Evolutionary conservation across 2,888 invertebrate species (phyloP).

Genomic region (Odontomyia ornata): DNA sequence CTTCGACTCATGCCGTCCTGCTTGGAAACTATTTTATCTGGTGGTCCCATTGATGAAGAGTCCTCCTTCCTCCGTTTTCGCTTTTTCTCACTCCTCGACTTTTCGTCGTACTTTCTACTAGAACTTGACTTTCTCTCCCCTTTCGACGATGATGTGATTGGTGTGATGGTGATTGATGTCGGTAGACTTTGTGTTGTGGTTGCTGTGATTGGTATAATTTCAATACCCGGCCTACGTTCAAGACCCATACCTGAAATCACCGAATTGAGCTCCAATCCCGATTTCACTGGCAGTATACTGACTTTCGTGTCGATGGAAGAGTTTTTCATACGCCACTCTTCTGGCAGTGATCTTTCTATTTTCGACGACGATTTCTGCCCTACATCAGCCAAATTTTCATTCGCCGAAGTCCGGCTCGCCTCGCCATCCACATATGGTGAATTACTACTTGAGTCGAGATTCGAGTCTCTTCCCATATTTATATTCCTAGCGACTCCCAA

Average conservation of each 20-base stretch:
- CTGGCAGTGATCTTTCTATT: constrained; percentile 12
- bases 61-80: constrained; percentile 81
- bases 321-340: constrained; percentile 25
- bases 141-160: constrained; percentile 69
- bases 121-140: constrained; percentile 60
- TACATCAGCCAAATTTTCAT: neutral
- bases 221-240: constrained; percentile 80
- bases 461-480: constrained; percentile 52
- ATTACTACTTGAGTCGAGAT: constrained; percentile 52
- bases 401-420: constrained; percentile 22
- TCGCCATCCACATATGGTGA: constrained; percentile 40
- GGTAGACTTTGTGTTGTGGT: constrained; percentile 71
- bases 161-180: constrained; percentile 87
- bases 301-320: constrained; percentile 25
- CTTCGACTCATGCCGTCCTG: constrained; percentile 77
- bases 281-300: constrained; percentile 60
- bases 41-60: constrained; percentile 74
- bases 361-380: neutral
- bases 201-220: constrained; percentile 82
- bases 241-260: constrained; percentile 70
- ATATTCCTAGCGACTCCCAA: constrained; percentile 64
- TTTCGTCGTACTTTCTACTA: constrained; percentile 63
- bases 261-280: constrained; percentile 66
- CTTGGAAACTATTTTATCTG: constrained; percentile 81
- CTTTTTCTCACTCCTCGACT: constrained; percentile 72